Evolutionary conservation across 2,888 invertebrate species (phyloP), one percentile per base, ranked within the genome.

Genomic region (Aphidius colemani): DNA sequence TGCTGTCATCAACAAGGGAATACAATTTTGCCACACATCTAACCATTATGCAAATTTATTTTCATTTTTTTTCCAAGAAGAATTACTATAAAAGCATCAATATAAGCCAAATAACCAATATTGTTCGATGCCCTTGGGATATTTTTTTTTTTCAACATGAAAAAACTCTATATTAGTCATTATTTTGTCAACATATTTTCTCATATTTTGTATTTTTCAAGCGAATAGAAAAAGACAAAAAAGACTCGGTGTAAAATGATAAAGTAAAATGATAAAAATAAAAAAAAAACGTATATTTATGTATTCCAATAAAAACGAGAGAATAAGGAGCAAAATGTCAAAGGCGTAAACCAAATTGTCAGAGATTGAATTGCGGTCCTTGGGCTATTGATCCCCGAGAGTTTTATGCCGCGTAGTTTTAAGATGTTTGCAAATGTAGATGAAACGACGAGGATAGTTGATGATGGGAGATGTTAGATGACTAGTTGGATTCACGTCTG

Each of bases 11-110:
- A 30, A 61, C 61, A 59, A 65, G 68, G 68, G 65, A 70, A 70
- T 67, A 68, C 57, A 63, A 76, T 77, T 76, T 77, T 75, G 74
- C 30, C 72, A 70, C 77, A 53, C 55, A 73, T 75, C 73, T 71
- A 70, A 74, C 75, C 68, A 75, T 75, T 76, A 77, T 75, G 77
- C 73, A 75, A 77, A 77, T 77, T 76, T 71, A 0, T 30, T 30
- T 30, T 30, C 5, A 30, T 30, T 5, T 30, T 30, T 30, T 72
- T 71, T 71, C 71, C 72, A 69, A 72, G 73, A 74, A 71, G 75
- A 53, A 75, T 72, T 66, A 61, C 53, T 61, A 67, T 62, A 65
- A 57, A 63, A 65, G 49, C 59, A 51, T 58, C 60, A 67, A 61
- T 66, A 56, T 61, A 66, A 69, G 70, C 66, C 71, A 70, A 74